A percentile compares a stretch with the other conserved stretches of the same genome.
phyloP scores from a whole-genome alignment of 2,888 invertebrate species.

The Frankliniella intonsa region DNA sequence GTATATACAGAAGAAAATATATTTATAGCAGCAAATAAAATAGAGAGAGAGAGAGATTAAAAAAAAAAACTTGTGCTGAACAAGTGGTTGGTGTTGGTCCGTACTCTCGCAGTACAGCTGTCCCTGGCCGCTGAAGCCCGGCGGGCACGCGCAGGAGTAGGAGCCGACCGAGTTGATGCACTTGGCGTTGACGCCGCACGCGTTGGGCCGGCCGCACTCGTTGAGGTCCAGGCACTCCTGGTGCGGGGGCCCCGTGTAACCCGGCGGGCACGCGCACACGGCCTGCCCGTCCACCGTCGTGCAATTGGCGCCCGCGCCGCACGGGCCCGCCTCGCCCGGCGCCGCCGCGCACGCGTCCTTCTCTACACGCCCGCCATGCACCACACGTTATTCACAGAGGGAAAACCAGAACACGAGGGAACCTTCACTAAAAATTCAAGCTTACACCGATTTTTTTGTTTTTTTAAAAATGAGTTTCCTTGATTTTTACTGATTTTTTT shows the following conservation, averaged over 20 bases:
- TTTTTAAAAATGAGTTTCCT: too few relatives aligned
- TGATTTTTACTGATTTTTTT: background rate
- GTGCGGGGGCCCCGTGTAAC: conserved; percentile 56
- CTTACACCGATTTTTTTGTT: too few relatives aligned
- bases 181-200: conserved; percentile 71
- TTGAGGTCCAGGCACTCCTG: conserved; percentile 67
- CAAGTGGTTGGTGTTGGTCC: background rate
- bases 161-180: conserved; percentile 78
- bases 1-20: too few relatives aligned
- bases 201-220: conserved; percentile 62
- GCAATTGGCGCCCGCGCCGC: conserved; percentile 66
- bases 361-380: conserved; percentile 49
- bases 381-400: background rate
- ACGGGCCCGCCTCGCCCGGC: conserved; percentile 54
- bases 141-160: conserved; percentile 70
- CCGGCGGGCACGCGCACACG: conserved; percentile 66
- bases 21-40: background rate
- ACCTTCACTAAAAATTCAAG: background rate
- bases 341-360: conserved; percentile 62
- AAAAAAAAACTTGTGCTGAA: background rate
- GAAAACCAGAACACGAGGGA: background rate
- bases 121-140: conserved; percentile 70
- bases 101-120: conserved; percentile 73
- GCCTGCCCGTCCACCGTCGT: conserved; percentile 71
- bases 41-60: background rate